A percentile compares a stretch with the other conserved stretches of the same genome.
Conservation (phyloP, 35 echinoderm and acorn worm genomes). For the Anneissia japonica region DNA sequence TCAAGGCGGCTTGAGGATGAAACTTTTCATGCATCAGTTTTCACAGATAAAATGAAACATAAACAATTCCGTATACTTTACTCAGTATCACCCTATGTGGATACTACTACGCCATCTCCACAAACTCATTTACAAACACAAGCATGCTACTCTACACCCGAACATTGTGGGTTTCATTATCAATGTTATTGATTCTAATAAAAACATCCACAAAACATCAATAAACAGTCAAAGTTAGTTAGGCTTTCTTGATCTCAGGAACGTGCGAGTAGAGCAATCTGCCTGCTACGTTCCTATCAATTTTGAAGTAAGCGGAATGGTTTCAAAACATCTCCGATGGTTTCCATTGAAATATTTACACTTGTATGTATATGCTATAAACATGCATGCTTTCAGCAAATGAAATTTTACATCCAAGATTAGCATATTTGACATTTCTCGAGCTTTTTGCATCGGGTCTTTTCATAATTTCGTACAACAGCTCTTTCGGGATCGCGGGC, state of each 20-base stretch:
- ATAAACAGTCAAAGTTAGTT: not conserved
- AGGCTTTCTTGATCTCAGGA: not conserved
- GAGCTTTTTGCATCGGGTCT: not conserved
- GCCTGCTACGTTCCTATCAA: not conserved
- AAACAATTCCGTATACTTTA: too few species aligned
- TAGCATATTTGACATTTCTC: not conserved
- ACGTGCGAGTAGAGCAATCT: not conserved
- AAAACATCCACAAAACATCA: not conserved
- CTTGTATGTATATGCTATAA: not conserved
- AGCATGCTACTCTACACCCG: not conserved
- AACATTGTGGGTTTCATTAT: not conserved
- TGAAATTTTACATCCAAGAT: not conserved
- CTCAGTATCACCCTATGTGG: too few species aligned
- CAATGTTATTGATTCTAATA: not conserved
- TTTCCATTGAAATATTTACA: not conserved
- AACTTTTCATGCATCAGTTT: too few species aligned
- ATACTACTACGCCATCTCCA: not conserved
- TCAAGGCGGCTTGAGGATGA: too few species aligned
- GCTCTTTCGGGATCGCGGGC: not conserved
- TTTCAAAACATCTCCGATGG: not conserved
- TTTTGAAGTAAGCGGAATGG: not conserved
- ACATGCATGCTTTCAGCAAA: not conserved
- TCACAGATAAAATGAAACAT: too few species aligned
- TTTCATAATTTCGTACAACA: not conserved
- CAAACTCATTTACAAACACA: not conserved